phyloP scores from a whole-genome alignment of 2,113 vertebrate species.

The Brachirus orientalis region DNA sequence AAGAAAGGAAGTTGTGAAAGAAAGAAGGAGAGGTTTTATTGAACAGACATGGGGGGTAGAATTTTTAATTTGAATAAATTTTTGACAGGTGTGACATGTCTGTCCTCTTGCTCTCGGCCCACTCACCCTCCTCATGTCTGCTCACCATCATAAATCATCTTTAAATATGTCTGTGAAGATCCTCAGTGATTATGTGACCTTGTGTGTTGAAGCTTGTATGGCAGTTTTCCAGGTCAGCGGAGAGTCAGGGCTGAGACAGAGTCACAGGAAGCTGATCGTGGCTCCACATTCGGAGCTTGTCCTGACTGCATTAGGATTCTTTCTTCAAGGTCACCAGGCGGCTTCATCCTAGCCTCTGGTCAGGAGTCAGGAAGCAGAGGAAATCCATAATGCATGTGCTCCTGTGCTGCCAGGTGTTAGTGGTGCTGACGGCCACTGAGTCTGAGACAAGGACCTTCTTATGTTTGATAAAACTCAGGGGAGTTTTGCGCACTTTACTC shows the following conservation, averaged over 20 bases:
- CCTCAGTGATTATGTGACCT: neutral
- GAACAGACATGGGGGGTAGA: too few species aligned
- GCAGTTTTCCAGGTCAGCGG: neutral
- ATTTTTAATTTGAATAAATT: too few species aligned
- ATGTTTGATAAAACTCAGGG: too few species aligned
- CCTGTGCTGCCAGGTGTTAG: constrained; percentile 1
- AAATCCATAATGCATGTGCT: constrained; percentile 36
- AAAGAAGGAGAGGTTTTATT: too few species aligned
- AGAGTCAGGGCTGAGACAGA: constrained; percentile 9
- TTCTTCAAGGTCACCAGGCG: constrained; percentile 20
- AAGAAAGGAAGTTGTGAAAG: too few species aligned
- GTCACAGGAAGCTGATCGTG: constrained; percentile 9
- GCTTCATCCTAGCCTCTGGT: constrained; percentile 16
- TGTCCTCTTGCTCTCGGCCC: too few species aligned
- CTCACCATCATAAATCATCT: too few species aligned
- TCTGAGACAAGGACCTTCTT: neutral
- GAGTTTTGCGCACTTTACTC: too few species aligned
- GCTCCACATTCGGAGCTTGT: neutral
- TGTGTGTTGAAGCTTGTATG: neutral
- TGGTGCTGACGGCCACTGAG: neutral
- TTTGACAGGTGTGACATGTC: too few species aligned
- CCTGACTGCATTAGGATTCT: too few species aligned
- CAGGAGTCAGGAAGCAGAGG: constrained; percentile 31
- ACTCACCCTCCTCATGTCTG: too few species aligned
- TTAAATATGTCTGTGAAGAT: too few species aligned